Evolutionary conservation across 2,797 vertebrate species (phyloP), one percentile per base, ranked within the genome.

Genomic region (Syngnathus acus): DNA sequence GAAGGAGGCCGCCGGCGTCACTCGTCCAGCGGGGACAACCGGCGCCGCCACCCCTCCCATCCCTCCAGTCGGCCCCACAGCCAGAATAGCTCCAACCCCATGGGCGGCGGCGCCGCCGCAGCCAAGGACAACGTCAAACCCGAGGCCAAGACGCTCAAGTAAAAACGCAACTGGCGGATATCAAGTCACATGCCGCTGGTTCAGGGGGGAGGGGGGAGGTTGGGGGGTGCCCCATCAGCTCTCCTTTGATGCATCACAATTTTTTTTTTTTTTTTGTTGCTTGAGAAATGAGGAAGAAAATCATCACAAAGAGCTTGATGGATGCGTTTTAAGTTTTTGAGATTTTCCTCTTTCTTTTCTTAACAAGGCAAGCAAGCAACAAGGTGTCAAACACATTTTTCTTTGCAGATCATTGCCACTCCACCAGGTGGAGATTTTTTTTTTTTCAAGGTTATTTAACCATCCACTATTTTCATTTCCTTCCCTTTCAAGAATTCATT

Each of bases 1-100:
- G 97, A 99, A 69, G 93, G 95, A 70, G 90, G 91, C 68, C 94
- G 94, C 78, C 93, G 94, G 76, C 91, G 95, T 79, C 95, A 94
- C 81, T 85, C 92, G 0, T 91, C 91, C 8, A 90, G 89, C 0
- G 94, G 93, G 2, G 96, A 98, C 7, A 90, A 93, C 65, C 92
- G 95, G 38, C 95, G 94, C 74, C 90, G 94, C 26, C 94, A 95
- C 74, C 92, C 93, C 64, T 97, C 94, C 21, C 94, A 91, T 88
- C 90, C 92, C 89, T 93, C 94, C 80, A 91, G 90, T 84, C 92
- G 92, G 72, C 83, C 89, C 66, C 78, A 90, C 79, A 80, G 85
- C 86, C 90, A 90, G 76, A 73, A 71, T 61, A 59, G 80, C 71
- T 76, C 70, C 75, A 84, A 81, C 87, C 89, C 87, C 32, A 14